Conservation (phyloP, 1,140 invertebrate genomes). For the Psilanteris sp. region DNA sequence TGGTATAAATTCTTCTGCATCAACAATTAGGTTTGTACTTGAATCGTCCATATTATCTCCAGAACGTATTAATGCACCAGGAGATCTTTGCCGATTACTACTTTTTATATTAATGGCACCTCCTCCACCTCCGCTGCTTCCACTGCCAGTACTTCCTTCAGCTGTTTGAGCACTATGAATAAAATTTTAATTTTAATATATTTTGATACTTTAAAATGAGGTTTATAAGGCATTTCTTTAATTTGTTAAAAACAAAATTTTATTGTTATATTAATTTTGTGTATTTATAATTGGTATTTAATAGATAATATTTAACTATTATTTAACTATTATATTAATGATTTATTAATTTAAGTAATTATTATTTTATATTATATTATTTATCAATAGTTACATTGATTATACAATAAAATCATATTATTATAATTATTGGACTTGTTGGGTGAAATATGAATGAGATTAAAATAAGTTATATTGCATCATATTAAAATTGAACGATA, state of each 20-base stretch:
- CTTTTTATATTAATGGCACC: constrained; percentile 66
- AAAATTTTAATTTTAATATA: constrained; percentile 33
- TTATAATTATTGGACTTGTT: too few species aligned
- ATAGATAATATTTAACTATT: too few species aligned
- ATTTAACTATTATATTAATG: too few species aligned
- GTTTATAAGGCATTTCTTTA: constrained; percentile 16
- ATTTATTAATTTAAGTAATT: too few species aligned
- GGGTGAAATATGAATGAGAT: too few species aligned
- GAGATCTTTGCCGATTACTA: constrained; percentile 75
- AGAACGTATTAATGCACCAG: constrained; percentile 71
- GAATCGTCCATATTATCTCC: constrained; percentile 74
- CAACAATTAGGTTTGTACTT: constrained; percentile 71
- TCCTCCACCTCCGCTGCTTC: constrained; percentile 71
- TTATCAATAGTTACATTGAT: too few species aligned
- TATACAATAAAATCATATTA: too few species aligned
- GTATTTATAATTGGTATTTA: too few species aligned
- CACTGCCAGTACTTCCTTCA: constrained; percentile 74
- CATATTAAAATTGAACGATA: too few species aligned
- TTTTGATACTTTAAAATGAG: constrained; percentile 3
- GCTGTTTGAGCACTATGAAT: constrained; percentile 64
- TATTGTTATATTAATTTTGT: too few species aligned
- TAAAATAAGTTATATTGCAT: too few species aligned
- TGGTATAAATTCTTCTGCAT: constrained; percentile 73
- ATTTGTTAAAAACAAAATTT: background rate
- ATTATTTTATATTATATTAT: too few species aligned